These are phyloP conservation scores for Bicyclus anynana DNA, from an alignment of 1,140 invertebrate species.

Conservation along the genomic window DNA sequence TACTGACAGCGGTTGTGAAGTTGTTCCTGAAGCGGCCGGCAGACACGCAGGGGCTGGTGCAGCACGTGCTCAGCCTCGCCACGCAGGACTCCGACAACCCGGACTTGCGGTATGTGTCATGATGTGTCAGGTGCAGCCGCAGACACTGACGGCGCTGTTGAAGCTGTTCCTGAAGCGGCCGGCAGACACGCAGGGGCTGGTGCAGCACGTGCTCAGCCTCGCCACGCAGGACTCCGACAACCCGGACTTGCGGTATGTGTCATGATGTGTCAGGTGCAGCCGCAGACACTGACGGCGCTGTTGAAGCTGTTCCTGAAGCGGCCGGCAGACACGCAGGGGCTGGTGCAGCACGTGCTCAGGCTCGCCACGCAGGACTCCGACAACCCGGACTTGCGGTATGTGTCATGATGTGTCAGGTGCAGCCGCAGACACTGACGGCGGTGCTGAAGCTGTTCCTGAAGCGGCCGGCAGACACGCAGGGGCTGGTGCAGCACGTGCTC, in stretches of 20 bases:
- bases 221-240: slow-evolving; percentile 99
- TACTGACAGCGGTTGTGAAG: slow-evolving; percentile 99
- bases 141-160: slow-evolving; percentile 98
- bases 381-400: slow-evolving; percentile 93
- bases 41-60: slow-evolving; percentile 98
- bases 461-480: slow-evolving; percentile 98
- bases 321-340: slow-evolving; percentile 98
- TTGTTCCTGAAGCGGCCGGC: slow-evolving; percentile 98
- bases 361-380: slow-evolving; percentile 99
- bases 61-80: slow-evolving; percentile 94
- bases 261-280: slow-evolving; percentile 83
- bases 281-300: slow-evolving; percentile 97
- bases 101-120: slow-evolving; percentile 82
- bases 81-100: slow-evolving; percentile 99
- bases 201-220: slow-evolving; percentile 95
- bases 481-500: slow-evolving; percentile 96
- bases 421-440: slow-evolving; percentile 96
- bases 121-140: slow-evolving; percentile 89
- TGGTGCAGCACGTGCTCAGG: slow-evolving; percentile 96
- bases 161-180: slow-evolving; percentile 99
- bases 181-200: slow-evolving; percentile 98
- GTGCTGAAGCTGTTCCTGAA: slow-evolving; percentile 99
- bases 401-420: slow-evolving; percentile 79
- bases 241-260: slow-evolving; percentile 88
- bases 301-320: slow-evolving; percentile 99